Conservation (phyloP, 92 coral and sea anemone genomes). For the Phymanthus crucifer region DNA sequence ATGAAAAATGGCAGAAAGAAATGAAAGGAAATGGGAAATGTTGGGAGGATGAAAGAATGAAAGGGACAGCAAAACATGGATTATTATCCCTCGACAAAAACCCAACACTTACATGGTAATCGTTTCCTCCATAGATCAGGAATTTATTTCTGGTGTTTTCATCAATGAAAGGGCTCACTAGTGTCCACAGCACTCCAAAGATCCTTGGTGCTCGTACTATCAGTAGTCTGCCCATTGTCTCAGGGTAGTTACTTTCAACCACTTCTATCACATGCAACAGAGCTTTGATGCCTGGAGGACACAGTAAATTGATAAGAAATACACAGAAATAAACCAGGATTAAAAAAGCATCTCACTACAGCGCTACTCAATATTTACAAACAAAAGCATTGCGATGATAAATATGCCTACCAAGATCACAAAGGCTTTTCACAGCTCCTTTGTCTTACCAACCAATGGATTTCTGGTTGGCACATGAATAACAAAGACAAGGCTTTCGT, state of each 20-base stretch:
- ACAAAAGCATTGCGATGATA: too few relatives aligned
- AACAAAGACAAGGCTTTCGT: neutral
- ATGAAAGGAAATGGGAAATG: neutral
- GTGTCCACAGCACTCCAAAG: conserved; percentile 97
- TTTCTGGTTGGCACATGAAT: too few relatives aligned
- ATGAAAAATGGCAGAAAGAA: neutral
- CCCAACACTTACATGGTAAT: conserved; percentile 69
- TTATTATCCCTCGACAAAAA: too few relatives aligned
- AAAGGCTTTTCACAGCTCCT: too few relatives aligned
- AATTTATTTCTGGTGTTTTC: conserved; percentile 98
- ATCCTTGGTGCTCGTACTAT: conserved; percentile 98
- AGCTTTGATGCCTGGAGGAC: conserved; percentile 84
- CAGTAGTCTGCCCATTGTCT: conserved; percentile 95
- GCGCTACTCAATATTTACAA: too few relatives aligned
- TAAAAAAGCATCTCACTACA: too few relatives aligned
- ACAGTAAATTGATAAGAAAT: neutral
- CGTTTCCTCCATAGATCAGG: conserved; percentile 98
- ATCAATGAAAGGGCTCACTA: conserved; percentile 98
- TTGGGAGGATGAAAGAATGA: neutral
- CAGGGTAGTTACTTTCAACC: conserved; percentile 97
- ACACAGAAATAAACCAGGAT: too few relatives aligned
- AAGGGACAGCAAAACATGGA: too few relatives aligned
- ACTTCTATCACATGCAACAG: conserved; percentile 89
- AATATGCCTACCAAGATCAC: too few relatives aligned
- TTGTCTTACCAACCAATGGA: too few relatives aligned